Evolutionary conservation across 92 coral and sea anemone species (phyloP).

Genomic region (Palythoa grandis): DNA sequence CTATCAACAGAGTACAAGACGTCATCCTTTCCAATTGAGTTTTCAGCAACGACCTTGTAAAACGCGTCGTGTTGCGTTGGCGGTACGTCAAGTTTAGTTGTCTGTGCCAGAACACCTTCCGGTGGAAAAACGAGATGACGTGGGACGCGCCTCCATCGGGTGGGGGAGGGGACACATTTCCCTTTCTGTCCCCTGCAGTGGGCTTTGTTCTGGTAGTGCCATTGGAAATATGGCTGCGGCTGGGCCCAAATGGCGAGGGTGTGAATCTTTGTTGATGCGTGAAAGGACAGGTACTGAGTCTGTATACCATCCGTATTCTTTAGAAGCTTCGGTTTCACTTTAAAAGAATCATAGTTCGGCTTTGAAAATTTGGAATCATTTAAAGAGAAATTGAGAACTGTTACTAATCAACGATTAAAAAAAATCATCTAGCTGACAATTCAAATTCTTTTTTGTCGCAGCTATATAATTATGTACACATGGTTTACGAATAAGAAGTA

Average conservation of each 20-base stretch:
- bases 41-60: conserved; percentile 76
- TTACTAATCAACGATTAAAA: not conserved
- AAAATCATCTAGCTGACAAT: not conserved
- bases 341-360: not conserved
- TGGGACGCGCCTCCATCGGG: conserved; percentile 71
- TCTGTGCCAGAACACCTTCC: conserved; percentile 48
- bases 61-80: conserved; percentile 70
- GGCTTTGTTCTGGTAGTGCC: conserved; percentile 75
- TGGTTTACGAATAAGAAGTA: too few relatives aligned
- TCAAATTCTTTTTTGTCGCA: too few relatives aligned
- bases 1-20: conserved; percentile 72
- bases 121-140: conserved; percentile 64
- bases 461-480: too few relatives aligned
- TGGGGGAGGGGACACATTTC: conserved; percentile 66
- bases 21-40: conserved; percentile 68
- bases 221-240: conserved; percentile 72
- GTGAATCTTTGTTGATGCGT: conserved; percentile 60
- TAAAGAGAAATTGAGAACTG: not conserved
- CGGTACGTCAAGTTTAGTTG: conserved; percentile 65
- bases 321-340: conserved; percentile 64
- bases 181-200: conserved; percentile 48
- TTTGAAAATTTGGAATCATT: not conserved
- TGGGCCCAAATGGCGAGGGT: conserved; percentile 74
- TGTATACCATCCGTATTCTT: conserved; percentile 46
- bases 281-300: conserved; percentile 44